A percentile compares a stretch with the other conserved stretches of the same genome.
Conservation (phyloP, 1,140 invertebrate genomes). For the Chymomyza costata region DNA sequence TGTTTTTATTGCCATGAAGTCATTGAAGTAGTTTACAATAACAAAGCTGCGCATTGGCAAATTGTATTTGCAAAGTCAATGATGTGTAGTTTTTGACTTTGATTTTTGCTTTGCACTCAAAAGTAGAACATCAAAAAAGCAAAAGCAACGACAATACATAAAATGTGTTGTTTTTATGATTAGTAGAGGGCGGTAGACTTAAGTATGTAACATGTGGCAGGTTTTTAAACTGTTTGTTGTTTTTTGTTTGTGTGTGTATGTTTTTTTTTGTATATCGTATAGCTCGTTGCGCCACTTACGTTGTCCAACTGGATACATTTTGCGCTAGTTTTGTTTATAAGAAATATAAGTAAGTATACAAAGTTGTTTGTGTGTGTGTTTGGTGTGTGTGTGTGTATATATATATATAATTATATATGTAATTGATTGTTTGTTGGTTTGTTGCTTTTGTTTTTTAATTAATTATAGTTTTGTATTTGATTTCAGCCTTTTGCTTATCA, state of each 20-base stretch:
- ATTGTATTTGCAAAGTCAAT: conserved; percentile 30
- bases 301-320: conserved; percentile 78
- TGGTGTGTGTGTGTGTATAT: conserved; percentile 33
- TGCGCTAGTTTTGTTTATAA: conserved; percentile 58
- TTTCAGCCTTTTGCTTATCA: conserved; percentile 75
- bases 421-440: conserved; percentile 57
- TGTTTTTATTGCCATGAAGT: conserved; percentile 15
- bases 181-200: not conserved
- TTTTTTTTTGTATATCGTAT: conserved; percentile 15
- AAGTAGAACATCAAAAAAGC: conserved; percentile 43
- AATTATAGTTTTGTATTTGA: conserved; percentile 62
- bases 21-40: not conserved
- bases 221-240: conserved; percentile 23
- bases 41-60: not conserved
- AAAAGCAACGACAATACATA: not conserved
- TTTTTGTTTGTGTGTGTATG: conserved; percentile 11
- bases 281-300: conserved; percentile 76
- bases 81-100: not conserved
- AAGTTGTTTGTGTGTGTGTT: conserved; percentile 42
- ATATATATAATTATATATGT: conserved; percentile 46
- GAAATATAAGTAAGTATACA: conserved; percentile 56
- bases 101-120: conserved; percentile 16
- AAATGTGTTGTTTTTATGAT: conserved; percentile 24
- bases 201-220: conserved; percentile 38
- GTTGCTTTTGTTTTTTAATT: conserved; percentile 62